Base-by-base conservation (phyloP, 2,797 vertebrate species). In the Lutjanus campechanus region DNA sequence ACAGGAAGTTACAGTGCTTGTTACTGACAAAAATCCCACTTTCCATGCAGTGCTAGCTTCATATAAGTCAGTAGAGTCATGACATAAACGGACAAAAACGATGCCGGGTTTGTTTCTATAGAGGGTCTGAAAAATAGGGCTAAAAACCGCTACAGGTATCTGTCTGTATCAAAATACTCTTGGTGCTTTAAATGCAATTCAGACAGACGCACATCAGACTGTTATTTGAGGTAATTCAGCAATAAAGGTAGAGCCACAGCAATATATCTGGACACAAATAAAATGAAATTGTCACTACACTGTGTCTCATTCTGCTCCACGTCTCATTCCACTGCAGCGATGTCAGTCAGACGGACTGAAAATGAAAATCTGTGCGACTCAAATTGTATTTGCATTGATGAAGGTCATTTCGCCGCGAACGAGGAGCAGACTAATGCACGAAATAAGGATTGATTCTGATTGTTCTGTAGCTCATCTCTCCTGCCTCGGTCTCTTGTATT, bases 361-460 rank as follows among this genome's bases (percentile, higher is more conserved):
- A 72, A 76, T 69, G 17, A 77, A 87, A 88, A 87, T 79, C 68
- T 82, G 63, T 84, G 81, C 7, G 20, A 74, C 61, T 78, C 61
- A 72, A 69, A 86, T 85, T 82, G 59, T 77, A 80, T 89, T 88
- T 82, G 69, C 58, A 17, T 71, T 76, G 85, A 87, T 79, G 81
- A 89, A 87, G 89, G 90, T 87, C 85, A 66, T 83, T 83, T 77
- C 58, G 47, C 29, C 36, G 69, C 47, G 50, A 56, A 60, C 8
- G 15, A 49, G 43, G 56, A 83, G 79, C 63, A 19, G 80, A 85
- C 49, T 60, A 50, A 75, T 83, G 82, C 47, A 63, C 1, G 0
- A 68, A 69, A 87, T 77, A 19, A 68, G 75, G 68, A 85, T 79
- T 19, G 76, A 88, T 88, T 72, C 71, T 8, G 50, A 72, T 76